These are phyloP conservation scores for Drosophila nigricruria DNA, from an alignment of 2,888 invertebrate genomes.

Conservation along the genomic window DNA sequence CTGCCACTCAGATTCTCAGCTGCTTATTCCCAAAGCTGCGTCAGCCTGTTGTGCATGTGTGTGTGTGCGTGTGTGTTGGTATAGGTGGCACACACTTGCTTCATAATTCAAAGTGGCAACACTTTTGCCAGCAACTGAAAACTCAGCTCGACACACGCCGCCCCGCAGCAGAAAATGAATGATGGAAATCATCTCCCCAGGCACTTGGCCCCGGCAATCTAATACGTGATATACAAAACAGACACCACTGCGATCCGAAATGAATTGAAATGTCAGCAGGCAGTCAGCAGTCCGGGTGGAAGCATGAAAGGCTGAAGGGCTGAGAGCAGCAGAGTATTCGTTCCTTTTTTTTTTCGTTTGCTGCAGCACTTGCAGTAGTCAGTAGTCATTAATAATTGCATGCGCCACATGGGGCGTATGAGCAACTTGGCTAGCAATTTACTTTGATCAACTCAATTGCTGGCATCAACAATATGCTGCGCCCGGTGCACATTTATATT, in stretches of 20 bases:
- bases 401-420: constrained; percentile 56
- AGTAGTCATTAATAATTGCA: constrained; percentile 68
- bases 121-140: constrained; percentile 58
- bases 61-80: constrained; percentile 9
- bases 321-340: not conserved
- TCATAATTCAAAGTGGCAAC: constrained; percentile 74
- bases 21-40: constrained; percentile 71
- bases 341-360: constrained; percentile 26
- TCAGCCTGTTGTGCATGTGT: constrained; percentile 38
- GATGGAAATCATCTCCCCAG: constrained; percentile 74
- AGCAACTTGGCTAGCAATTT: constrained; percentile 53
- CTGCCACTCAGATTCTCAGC: constrained; percentile 55
- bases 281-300: constrained; percentile 1
- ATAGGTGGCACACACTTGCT: constrained; percentile 34
- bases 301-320: not conserved
- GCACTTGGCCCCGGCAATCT: constrained; percentile 63
- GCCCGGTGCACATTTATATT: constrained; percentile 44
- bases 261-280: constrained; percentile 68
- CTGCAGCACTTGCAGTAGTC: constrained; percentile 43
- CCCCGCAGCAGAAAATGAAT: constrained; percentile 64
- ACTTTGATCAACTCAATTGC: constrained; percentile 57
- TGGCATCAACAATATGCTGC: constrained; percentile 35
- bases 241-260: constrained; percentile 36
- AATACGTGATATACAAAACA: constrained; percentile 47
- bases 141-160: constrained; percentile 43